Conservation (phyloP, 1,140 invertebrate species). For the Drosophila nigrodunni region DNA sequence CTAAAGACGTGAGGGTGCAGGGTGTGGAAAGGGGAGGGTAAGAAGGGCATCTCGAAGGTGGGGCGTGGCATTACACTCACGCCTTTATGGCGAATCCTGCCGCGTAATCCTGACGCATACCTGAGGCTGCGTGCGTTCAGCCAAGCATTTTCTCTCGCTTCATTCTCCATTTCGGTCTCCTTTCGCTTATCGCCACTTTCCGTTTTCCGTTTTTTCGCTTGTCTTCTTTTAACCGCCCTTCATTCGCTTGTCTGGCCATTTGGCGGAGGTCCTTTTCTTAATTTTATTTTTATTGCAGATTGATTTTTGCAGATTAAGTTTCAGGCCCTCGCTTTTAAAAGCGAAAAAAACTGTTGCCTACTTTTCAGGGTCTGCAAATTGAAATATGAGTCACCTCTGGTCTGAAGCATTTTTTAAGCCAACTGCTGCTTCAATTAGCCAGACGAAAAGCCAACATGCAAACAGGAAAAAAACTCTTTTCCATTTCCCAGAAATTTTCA, state of each 20-base stretch:
- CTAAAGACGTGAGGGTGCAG: background rate
- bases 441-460: constrained; percentile 41
- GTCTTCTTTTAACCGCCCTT: background rate
- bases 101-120: constrained; percentile 78
- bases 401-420: constrained; percentile 25
- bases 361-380: constrained; percentile 41
- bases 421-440: constrained; percentile 66
- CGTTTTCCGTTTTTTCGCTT: constrained; percentile 9
- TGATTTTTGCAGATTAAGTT: constrained; percentile 81
- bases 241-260: constrained; percentile 45
- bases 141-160: constrained; percentile 49
- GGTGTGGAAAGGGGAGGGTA: background rate
- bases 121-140: constrained; percentile 50
- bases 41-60: background rate
- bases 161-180: constrained; percentile 37
- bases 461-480: constrained; percentile 39
- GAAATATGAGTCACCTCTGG: constrained; percentile 40
- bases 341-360: constrained; percentile 40
- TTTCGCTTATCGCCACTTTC: constrained; percentile 1
- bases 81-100: constrained; percentile 60
- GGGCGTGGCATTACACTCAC: constrained; percentile 18
- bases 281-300: constrained; percentile 83
- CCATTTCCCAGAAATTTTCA: background rate
- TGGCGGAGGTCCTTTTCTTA: constrained; percentile 62
- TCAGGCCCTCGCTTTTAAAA: constrained; percentile 35